A percentile compares a stretch with the other conserved stretches of the same genome.
Evolutionary conservation across 2,113 vertebrate species (phyloP).

Genomic region (Serilophus lunatus): DNA sequence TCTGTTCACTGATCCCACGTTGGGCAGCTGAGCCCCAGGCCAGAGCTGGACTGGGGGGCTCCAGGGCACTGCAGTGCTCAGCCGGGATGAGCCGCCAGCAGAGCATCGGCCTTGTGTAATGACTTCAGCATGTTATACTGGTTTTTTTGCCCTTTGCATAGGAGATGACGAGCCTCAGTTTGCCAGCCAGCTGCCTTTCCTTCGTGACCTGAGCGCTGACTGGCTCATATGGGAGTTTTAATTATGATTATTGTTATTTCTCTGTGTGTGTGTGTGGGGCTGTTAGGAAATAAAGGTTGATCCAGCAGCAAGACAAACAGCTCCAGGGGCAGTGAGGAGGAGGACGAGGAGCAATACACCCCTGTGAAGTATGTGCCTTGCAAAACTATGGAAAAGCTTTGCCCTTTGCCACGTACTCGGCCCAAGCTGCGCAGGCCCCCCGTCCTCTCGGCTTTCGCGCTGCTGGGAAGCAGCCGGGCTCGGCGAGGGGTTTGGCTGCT

Average conservation of each 20-base stretch:
- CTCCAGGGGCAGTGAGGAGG: background rate
- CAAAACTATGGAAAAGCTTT: background rate
- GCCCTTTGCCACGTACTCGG: conserved; percentile 51
- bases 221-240: background rate
- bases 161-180: background rate
- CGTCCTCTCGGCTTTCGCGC: background rate
- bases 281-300: background rate
- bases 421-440: background rate
- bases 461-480: conserved; percentile 23
- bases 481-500: background rate
- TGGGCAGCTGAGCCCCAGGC: background rate
- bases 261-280: background rate
- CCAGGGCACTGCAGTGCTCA: background rate
- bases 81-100: background rate
- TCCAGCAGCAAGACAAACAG: background rate
- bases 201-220: background rate
- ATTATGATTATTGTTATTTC: background rate
- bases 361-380: conserved; percentile 28
- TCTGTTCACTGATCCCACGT: background rate
- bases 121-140: conserved; percentile 3
- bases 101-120: background rate
- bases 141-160: background rate
- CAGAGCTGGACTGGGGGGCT: background rate
- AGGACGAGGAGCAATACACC: background rate
- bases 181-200: background rate